Evolutionary conservation across 2,113 vertebrate species (phyloP), one percentile per base, ranked within the genome.

Genomic region (Oxygymnocypris stewartii): DNA sequence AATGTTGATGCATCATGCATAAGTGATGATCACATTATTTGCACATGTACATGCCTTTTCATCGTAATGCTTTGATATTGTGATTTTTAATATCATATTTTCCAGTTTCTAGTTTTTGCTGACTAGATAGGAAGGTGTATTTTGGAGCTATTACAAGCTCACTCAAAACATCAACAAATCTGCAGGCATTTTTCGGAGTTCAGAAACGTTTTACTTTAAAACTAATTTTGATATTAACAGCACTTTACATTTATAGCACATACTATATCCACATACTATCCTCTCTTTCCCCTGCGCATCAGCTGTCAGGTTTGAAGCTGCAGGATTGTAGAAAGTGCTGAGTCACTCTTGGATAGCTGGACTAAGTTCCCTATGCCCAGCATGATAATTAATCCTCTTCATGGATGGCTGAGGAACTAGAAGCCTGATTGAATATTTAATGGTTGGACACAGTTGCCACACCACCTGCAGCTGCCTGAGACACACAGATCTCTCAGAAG

Each of bases 341-440:
- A 89, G 82, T 90, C 88, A 86, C 80, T 10, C n/a, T 82, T 83
- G 84, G 77, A 75, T 74, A 78, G 44, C 85, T 88, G 87, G 85
- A 51, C 80, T 51, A 44, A 84, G 85, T 65, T 91, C 74, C 88
- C 78, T 35, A 73, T 57, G 35, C 90, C 74, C 67, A 67, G 77
- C 77, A 44, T 81, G 81, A 84, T 89, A 91, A 89, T 92, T 89
- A 88, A 89, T 88, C 82, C 59, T 85, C 85, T 88, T 90, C 90
- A 89, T 59, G 88, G 84, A 63, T 85, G 80, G 87, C 87, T 89
- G 84, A 89, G 73, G 73, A 87, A 85, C 82, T 65, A 86, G 79
- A 78, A 85, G 79, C 47, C 81, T 79, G 73, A 86, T 87, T 88
- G 85, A 89, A 89, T 90, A 85, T 86, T 88, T 88, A 86, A 86